Evolutionary conservation across 2,888 invertebrate species (phyloP), one percentile per base, ranked within the genome.

Genomic region (Epicampocera succincta): DNA sequence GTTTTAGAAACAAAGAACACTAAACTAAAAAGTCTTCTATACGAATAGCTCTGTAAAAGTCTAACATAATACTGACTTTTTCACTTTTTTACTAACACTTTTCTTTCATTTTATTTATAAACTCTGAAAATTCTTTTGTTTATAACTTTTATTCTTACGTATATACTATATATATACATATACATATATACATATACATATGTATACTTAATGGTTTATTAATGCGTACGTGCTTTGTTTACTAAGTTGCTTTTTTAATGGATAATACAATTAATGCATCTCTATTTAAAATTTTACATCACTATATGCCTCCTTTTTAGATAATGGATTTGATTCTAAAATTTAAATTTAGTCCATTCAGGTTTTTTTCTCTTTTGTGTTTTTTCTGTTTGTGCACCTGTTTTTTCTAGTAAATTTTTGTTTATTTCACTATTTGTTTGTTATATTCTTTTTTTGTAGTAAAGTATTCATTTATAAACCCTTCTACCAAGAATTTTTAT

Each of bases 221-320:
- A 65, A 44, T 60, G 38, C 29, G 56, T 77, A 77, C 77, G 81
- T 82, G 74, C 56, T 78, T 71, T 75, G 78, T 78, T 82, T 72
- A 78, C 66, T 61, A 56, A 80, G 48, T 63, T 63, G 38, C 21
- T 63, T 63, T 52, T 52, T 29, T 44, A 46, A 60, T 68, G 3
- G n/a, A 42, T 73, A 56, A 63, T 73, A 74, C 71, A 78, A 78
- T 75, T 75, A 69, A 82, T 66, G 54, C 78, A 81, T 69, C 42
- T 73, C 25, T 33, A 46, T 40, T 29, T 12, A 56, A 17, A 33
- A 29, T 46, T 50, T 74, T 75, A 44, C 50, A 68, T 25, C 17
- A 63, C 52, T 66, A 54, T 78, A 71, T 78, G 82, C 78, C 82
- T 82, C 69, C 74, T 66, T 66, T 65, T 69, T 54, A 56, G 40